Evolutionary conservation across 1,140 invertebrate species (phyloP), one percentile per base, ranked within the genome.

Genomic region (Drosophila triauraria): DNA sequence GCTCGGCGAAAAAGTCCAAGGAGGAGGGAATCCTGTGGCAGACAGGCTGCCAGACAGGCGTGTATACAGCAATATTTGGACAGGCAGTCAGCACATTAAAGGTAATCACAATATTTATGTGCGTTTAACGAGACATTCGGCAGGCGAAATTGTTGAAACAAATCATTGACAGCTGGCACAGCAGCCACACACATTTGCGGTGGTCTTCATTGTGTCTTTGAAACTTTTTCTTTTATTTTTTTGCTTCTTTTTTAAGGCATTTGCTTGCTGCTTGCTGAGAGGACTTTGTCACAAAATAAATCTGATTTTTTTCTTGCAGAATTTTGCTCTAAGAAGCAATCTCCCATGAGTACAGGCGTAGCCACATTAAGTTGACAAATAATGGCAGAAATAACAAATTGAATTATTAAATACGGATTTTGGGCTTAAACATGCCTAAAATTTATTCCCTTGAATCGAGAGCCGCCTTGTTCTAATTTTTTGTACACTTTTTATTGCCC

Each of bases 91-190:
- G 84, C 80, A 83, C 84, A 88, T 87, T 87, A 88, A 74, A 77
- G 83, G 84, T 88, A 87, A 87, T 80, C 80, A 87, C 80, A 74
- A 88, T 87, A 83, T 87, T 87, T 87, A 88, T 88, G 84, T 88
- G 63, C 80, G 71, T 83, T 87, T 87, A 87, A 87, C 71, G 84
- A 87, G 84, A 87, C 71, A 58, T 59, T 78, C 75, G 71, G 77
- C 77, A 67, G 67, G 62, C 75, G 57, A 88, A 80, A 78, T 88
- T 77, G 80, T 88, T 78, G 72, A 88, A 88, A 87, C 83, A 87
- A 87, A 88, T 87, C 84, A 87, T 87, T 88, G 83, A 83, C 83
- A 87, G 84, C 83, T 87, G 83, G 57, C 77, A 63, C 60, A 70
- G 47, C 61, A 63, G 35, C 57, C 60, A 46, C 54, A 82, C 74